Conservation (phyloP, 2,113 vertebrate genomes). For the Vombatus ursinus region DNA sequence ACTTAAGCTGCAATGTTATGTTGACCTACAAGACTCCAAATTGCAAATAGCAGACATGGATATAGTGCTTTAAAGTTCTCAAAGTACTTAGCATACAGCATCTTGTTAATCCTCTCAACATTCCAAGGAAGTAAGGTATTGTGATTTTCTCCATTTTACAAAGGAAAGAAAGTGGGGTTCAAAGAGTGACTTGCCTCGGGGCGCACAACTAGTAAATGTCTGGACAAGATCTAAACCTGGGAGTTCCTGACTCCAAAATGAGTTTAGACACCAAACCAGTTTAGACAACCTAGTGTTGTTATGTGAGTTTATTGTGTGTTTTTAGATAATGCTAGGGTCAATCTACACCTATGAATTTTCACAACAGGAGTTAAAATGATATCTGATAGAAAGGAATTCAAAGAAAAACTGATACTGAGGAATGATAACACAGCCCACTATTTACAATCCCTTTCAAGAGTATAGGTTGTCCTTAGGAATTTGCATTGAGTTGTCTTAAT, state of each 20-base stretch:
- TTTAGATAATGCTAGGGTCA: not conserved
- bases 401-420: not conserved
- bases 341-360: not conserved
- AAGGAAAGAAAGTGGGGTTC: not conserved
- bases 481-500: not conserved
- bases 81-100: not conserved
- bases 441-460: not conserved
- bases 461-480: not conserved
- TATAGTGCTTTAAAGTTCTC: not conserved
- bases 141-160: not conserved
- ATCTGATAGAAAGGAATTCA: constrained; percentile 15
- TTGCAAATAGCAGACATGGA: not conserved
- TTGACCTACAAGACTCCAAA: not conserved
- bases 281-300: not conserved
- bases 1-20: not conserved
- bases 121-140: not conserved
- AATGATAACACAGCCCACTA: not conserved
- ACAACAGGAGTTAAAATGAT: not conserved
- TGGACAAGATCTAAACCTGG: not conserved
- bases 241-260: not conserved
- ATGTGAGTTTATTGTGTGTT: not conserved
- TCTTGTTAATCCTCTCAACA: not conserved
- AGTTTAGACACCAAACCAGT: not conserved
- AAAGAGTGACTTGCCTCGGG: not conserved
- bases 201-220: not conserved